phyloP scores from a whole-genome alignment of 1,140 invertebrate species.

The Heliothis virescens region DNA sequence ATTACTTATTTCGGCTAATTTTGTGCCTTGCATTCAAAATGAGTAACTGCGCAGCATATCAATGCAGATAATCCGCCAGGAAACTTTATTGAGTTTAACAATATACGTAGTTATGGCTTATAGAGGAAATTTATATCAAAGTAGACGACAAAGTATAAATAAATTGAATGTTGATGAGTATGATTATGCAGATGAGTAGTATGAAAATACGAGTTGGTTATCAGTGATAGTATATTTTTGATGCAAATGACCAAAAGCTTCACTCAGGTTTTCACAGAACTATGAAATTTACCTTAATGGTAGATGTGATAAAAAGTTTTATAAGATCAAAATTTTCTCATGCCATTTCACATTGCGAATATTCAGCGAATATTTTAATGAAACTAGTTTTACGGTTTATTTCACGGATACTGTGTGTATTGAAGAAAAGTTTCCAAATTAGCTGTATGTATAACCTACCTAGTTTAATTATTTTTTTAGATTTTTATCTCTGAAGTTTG shows the following conservation, averaged over 20 bases:
- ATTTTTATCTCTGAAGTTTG: too few relatives aligned
- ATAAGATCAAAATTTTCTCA: constrained; percentile 7
- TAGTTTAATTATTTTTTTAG: too few relatives aligned
- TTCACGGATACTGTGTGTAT: neutral
- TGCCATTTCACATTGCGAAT: constrained; percentile 20
- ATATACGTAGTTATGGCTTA: constrained; percentile 32
- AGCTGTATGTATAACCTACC: too few relatives aligned
- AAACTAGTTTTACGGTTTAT: constrained; percentile 2
- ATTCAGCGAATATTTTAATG: constrained; percentile 11
- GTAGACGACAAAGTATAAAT: neutral
- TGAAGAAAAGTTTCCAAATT: too few relatives aligned
- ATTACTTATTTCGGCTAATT: constrained; percentile 46
- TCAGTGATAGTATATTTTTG: neutral
- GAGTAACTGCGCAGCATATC: constrained; percentile 45
- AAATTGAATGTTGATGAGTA: constrained; percentile 11
- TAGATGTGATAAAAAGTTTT: constrained; percentile 11
- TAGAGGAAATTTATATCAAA: constrained; percentile 18
- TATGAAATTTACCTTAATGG: constrained; percentile 5
- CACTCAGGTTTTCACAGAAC: neutral
- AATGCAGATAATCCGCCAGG: constrained; percentile 41
- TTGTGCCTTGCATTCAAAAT: constrained; percentile 47
- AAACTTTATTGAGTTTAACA: constrained; percentile 49
- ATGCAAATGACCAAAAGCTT: neutral
- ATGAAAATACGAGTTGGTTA: neutral
- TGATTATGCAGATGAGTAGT: neutral